Conservation (phyloP, 2,888 invertebrate species). For the Hirtodrosophila cameraria region DNA sequence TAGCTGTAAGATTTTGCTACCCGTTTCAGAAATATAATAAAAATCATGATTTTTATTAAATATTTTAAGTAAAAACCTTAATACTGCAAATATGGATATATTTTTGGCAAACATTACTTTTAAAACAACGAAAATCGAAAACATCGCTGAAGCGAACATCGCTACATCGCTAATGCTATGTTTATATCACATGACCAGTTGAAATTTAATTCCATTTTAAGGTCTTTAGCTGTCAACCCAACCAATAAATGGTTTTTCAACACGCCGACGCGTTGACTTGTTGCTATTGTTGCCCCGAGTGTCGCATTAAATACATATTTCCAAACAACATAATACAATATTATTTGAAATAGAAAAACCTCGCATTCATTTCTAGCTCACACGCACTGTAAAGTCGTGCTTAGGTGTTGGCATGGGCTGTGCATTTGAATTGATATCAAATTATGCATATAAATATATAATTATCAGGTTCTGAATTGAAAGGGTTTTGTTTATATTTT, state of each 20-base stretch:
- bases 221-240: slow-evolving; percentile 53
- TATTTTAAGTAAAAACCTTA: too few species aligned
- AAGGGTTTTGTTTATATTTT: slow-evolving; percentile 37
- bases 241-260: slow-evolving; percentile 47
- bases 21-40: too few species aligned
- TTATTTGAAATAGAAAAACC: slow-evolving; percentile 14
- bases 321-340: neutral
- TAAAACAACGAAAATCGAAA: too few species aligned
- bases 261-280: slow-evolving; percentile 47
- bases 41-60: too few species aligned
- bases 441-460: slow-evolving; percentile 45
- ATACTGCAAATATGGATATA: too few species aligned
- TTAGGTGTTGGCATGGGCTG: slow-evolving; percentile 22
- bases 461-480: slow-evolving; percentile 16
- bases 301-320: slow-evolving; percentile 19
- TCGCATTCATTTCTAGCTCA: slow-evolving; percentile 36
- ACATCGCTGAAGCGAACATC: too few species aligned
- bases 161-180: too few species aligned
- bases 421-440: slow-evolving; percentile 65
- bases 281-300: slow-evolving; percentile 49
- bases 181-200: too few species aligned
- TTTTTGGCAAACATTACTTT: too few species aligned
- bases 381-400: slow-evolving; percentile 68
- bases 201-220: slow-evolving; percentile 36
- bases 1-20: too few species aligned